Base-by-base conservation (phyloP, 2,113 vertebrate species). In the Upupa epops region DNA sequence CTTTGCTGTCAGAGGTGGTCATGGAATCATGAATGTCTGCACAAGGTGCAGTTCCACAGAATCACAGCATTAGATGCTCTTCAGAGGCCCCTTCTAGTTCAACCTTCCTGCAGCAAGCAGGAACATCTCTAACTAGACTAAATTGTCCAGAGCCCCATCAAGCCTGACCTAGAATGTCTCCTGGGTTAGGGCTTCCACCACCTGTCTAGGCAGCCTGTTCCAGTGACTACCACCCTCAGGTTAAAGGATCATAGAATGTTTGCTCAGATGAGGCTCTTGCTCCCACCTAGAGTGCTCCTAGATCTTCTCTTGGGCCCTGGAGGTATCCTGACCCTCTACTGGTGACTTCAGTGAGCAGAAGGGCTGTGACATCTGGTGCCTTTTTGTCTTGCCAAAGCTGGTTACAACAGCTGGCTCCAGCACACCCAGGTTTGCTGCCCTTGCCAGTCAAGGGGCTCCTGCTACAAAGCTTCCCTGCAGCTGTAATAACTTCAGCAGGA, bases 291-390 rank as follows among this genome's bases (percentile, higher is more conserved):
- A 19, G 31, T 0, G 1, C 3, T 61, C 17, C 14, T 51, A 28
- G 36, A 5, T 28, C 20, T 54, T 6, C 17, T 46, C 17, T n/a
- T 18, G 14, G 17, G 22, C 25, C 17, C 25, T 40, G 64, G 26
- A 52, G 28, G 31, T 70, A 46, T 75, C 28, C 40, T 61, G 36
- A 25, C 22, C 19, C 32, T 40, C 16, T 22, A 37, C 6, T 6
- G 1, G 0, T 2, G 4, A 3, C 5, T 24, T 20, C 0, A 31
- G 83, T 4, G 73, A 42, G 51, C 5, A 55, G 51, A 37, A 71
- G 21, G 26, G n/a, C 5, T 2, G 11, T 61, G 37, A 34, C 8
- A 12, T 2, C 48, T 0, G 1, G 3, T 4, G 21, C 1, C 26
- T 26, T 28, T 45, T 1, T 1, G 32, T 13, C 11, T 73, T 81